Evolutionary conservation across 2,888 invertebrate species (phyloP).

Genomic region (Boloria euphrosyne): DNA sequence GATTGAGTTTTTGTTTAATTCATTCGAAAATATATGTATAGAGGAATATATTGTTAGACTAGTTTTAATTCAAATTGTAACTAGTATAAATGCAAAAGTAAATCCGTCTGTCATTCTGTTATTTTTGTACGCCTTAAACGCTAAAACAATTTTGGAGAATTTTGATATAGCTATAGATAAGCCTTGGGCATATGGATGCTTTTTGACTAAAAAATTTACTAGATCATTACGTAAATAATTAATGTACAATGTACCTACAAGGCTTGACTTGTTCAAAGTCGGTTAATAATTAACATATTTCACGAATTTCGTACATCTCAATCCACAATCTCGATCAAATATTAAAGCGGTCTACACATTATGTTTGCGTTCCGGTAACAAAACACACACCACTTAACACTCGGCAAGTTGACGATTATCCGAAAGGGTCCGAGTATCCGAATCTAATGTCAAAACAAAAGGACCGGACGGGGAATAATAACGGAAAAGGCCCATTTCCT

Average conservation of each 20-base stretch:
- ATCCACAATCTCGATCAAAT: conserved; percentile 23
- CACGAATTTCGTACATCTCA: conserved; percentile 2
- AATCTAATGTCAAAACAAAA: conserved; percentile 67
- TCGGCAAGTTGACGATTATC: conserved; percentile 55
- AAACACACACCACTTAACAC: conserved; percentile 47
- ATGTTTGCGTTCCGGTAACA: conserved; percentile 40
- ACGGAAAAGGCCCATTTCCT: conserved; percentile 72
- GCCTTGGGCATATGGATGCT: too few relatives aligned
- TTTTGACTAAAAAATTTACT: too few relatives aligned
- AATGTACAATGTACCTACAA: too few relatives aligned
- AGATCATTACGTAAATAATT: too few relatives aligned
- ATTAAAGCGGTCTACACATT: conserved; percentile 23
- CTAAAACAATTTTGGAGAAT: too few relatives aligned
- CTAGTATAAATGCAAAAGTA: too few relatives aligned
- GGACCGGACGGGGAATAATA: conserved; percentile 60
- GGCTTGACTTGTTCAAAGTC: neutral
- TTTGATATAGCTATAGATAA: too few relatives aligned
- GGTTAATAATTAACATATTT: conserved; percentile 6
- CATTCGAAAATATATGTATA: conserved; percentile 47
- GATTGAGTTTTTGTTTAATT: conserved; percentile 64
- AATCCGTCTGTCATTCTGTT: too few relatives aligned
- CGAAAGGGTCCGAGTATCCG: conserved; percentile 57
- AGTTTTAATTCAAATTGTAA: too few relatives aligned
- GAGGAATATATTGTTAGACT: conserved; percentile 22
- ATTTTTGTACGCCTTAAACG: too few relatives aligned